A percentile compares a stretch with the other conserved stretches of the same genome.
phyloP scores from a whole-genome alignment of 2,888 invertebrate genomes.

The Argyra leucocephala region DNA sequence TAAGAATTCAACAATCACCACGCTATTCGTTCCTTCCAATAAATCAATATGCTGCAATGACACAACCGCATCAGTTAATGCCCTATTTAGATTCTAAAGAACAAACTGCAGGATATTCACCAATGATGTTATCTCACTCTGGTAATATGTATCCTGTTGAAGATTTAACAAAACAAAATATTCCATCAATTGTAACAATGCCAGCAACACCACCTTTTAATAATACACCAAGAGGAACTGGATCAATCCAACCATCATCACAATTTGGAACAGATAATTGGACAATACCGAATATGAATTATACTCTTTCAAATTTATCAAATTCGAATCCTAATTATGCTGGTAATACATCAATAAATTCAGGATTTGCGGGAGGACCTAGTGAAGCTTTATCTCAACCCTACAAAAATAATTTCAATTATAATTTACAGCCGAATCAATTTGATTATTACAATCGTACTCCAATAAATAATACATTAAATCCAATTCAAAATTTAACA shows the following conservation, averaged over 20 bases:
- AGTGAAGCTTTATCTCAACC: too few relatives aligned
- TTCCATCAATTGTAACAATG: conserved; percentile 17
- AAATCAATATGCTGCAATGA: conserved; percentile 5
- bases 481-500: background rate
- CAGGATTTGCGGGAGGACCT: too few relatives aligned
- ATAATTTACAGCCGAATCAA: background rate
- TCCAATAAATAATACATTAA: background rate
- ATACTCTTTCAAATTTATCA: conserved; percentile 20
- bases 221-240: background rate
- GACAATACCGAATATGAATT: conserved; percentile 19
- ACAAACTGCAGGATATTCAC: background rate
- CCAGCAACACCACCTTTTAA: conserved; percentile 16
- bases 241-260: conserved; percentile 7
- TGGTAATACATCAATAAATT: conserved; percentile 15
- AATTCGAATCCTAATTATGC: conserved; percentile 18
- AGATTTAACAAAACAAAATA: conserved; percentile 16
- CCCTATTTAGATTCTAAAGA: background rate
- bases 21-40: conserved; percentile 6
- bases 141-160: too few relatives aligned
- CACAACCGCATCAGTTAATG: background rate
- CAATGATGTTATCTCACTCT: background rate
- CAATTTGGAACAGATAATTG: conserved; percentile 13
- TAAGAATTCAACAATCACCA: conserved; percentile 31
- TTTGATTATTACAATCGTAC: background rate
- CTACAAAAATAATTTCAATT: background rate